Percentiles rank a stretch among this genome's conserved stretches.
These are phyloP conservation scores for Dermatophagoides farinae DNA, from an alignment of 1,140 invertebrate species.

Conservation along the genomic window DNA sequence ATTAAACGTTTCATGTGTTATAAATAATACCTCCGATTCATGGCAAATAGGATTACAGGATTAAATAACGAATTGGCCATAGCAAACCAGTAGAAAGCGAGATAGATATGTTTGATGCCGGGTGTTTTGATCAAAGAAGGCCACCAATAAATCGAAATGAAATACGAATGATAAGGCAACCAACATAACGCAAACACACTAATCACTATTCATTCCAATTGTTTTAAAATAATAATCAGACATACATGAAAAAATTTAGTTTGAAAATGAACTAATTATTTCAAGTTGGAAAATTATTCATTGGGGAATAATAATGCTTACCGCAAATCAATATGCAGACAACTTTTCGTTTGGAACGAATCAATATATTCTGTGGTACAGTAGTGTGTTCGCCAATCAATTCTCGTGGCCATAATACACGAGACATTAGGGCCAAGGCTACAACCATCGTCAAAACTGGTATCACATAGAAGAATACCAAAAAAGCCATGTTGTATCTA, in stretches of 20 bases:
- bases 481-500: conserved; percentile 9
- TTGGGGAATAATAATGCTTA: conserved; percentile 68
- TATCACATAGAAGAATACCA: background rate
- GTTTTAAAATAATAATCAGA: background rate
- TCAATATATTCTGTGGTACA: conserved; percentile 5
- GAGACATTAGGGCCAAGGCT: background rate
- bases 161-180: conserved; percentile 62
- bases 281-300: conserved; percentile 27
- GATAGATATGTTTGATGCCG: conserved; percentile 51
- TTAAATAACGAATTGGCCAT: conserved; percentile 84
- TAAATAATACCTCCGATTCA: conserved; percentile 45
- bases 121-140: conserved; percentile 41
- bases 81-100: conserved; percentile 71
- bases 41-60: conserved; percentile 76
- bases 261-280: background rate
- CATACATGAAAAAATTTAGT: background rate
- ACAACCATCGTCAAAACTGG: conserved; percentile 45
- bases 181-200: conserved; percentile 7
- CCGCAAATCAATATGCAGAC: conserved; percentile 82
- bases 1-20: no score
- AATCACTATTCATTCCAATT: background rate
- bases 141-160: conserved; percentile 59
- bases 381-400: conserved; percentile 5
- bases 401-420: background rate
- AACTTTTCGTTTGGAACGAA: conserved; percentile 63